phyloP scores from a whole-genome alignment of 2,888 invertebrate species.

The Petrolisthes manimaculis region DNA sequence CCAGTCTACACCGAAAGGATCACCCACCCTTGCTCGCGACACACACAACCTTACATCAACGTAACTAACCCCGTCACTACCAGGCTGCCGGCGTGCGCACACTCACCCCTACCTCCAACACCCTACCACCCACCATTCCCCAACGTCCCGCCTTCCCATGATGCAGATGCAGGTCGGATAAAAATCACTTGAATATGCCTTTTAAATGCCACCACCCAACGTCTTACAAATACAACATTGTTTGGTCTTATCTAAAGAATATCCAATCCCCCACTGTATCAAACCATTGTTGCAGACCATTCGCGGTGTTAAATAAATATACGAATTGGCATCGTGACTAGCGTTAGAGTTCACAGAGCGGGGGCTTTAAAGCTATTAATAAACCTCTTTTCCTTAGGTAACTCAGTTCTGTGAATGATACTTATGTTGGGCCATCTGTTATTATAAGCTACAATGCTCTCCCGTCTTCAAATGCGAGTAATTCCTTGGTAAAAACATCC shows the following conservation, averaged over 20 bases:
- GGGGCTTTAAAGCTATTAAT: constrained; percentile 53
- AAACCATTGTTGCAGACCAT: background rate
- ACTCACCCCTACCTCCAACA: background rate
- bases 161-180: no score
- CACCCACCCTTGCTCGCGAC: background rate
- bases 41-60: constrained; percentile 32
- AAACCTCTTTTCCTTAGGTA: constrained; percentile 36
- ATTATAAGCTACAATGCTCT: background rate
- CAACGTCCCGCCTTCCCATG: no score
- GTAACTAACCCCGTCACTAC: constrained; percentile 44
- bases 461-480: background rate
- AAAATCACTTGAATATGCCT: no score
- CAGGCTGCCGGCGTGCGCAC: constrained; percentile 51
- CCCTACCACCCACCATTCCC: constrained; percentile 17
- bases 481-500: background rate
- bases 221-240: no score
- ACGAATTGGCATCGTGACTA: constrained; percentile 20
- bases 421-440: background rate
- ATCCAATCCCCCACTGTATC: no score
- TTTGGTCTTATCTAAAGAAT: no score
- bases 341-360: constrained; percentile 15
- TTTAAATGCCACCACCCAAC: no score
- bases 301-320: background rate
- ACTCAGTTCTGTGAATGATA: constrained; percentile 6
- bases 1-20: constrained; percentile 23